Evolutionary conservation across 2,888 invertebrate genomes (phyloP), one percentile per base, ranked within the genome.

Genomic region (Odontocerum albicorne): DNA sequence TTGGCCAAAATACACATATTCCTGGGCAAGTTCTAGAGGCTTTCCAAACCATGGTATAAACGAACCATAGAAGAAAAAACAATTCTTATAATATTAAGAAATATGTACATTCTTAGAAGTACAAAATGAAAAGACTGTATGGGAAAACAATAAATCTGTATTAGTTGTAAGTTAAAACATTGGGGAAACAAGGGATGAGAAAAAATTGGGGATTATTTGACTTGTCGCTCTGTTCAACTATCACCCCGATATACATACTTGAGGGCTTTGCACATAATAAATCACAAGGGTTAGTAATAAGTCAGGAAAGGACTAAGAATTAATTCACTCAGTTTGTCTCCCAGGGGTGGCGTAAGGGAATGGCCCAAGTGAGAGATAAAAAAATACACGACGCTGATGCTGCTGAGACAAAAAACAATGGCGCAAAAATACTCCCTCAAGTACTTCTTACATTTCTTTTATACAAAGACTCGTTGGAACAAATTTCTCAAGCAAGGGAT

Each of bases 231-330:
- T 52, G 52, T 27, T 27, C 6, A 27, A 27, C 27, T 10, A 27
- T 27, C 27, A 27, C 6, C 10, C 27, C 10, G 4, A 4, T 27
- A 10, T 27, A 7, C 10, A 10, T 27, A 7, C 10, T 27, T 7
- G 32, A 46, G 20, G 36, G 40, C 50, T 52, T 50, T 35, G 44
- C 43, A 22, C 46, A 51, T 51, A 52, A 59, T 59, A 59, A 59
- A 59, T 59, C 59, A 59, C 49, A 10, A 31, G 50, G 56, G 53
- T 36, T 59, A 39, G 55, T 55, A 49, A 52, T 59, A 59, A 59
- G 49, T 55, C 53, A 19, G 27, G 47, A 40, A 27, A 47, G 52
- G 49, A 49, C 55, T 38, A 49, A 49, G 49, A 59, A 59, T 59
- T 52, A 56, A 59, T 59, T 53, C 32, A 35, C 47, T 38, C 39